Percentiles rank a stretch among this genome's conserved stretches.
phyloP scores from a whole-genome alignment of 1,140 invertebrate genomes.

The Maconellicoccus hirsutus region DNA sequence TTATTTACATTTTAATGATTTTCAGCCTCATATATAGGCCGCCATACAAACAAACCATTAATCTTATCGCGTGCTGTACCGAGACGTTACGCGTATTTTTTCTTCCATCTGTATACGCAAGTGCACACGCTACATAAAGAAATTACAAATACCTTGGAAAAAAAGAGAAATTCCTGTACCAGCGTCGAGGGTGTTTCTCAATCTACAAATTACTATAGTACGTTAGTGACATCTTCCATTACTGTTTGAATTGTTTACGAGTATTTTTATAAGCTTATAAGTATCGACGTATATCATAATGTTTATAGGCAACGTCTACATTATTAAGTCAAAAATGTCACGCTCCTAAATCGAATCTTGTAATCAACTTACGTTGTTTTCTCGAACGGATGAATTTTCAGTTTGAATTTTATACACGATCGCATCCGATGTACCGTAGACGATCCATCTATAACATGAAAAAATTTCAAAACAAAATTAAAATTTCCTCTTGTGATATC shows the following conservation, averaged over 20 bases:
- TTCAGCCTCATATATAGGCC: not conserved
- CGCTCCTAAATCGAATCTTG: too few species aligned
- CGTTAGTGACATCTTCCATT: not conserved
- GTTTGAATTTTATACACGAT: not conserved
- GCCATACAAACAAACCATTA: not conserved
- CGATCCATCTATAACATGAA: not conserved
- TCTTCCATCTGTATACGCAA: not conserved
- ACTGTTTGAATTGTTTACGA: too few species aligned
- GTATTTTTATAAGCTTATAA: too few species aligned
- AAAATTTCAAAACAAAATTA: not conserved
- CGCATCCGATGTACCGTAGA: not conserved
- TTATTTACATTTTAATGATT: slow-evolving; percentile 10
- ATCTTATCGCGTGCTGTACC: not conserved
- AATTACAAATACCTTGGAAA: not conserved
- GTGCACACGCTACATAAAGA: not conserved
- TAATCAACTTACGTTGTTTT: not conserved
- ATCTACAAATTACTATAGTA: not conserved
- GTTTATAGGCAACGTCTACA: not conserved
- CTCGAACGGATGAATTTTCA: not conserved
- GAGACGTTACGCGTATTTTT: not conserved
- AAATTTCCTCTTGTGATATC: not conserved
- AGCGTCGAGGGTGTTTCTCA: not conserved
- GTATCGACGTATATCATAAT: too few species aligned
- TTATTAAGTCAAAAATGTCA: not conserved
- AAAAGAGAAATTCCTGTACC: not conserved